These are phyloP conservation scores for Nemapogon koenigi DNA, from an alignment of 2,888 invertebrate species.

Conservation along the genomic window DNA sequence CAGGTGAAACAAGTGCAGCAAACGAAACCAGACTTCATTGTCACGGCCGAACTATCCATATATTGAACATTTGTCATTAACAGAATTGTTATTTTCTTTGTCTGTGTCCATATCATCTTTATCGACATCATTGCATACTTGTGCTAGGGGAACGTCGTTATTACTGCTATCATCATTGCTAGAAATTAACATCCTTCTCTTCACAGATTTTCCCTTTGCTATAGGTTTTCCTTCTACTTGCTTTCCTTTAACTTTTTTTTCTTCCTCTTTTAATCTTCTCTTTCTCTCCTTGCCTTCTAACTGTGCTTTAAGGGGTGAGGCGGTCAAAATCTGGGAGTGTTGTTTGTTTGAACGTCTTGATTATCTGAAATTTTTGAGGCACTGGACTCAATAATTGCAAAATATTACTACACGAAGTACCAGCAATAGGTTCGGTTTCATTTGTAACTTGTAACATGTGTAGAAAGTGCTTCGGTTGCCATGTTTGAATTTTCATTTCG, in stretches of 20 bases:
- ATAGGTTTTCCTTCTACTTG: slow-evolving; percentile 7
- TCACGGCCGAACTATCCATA: slow-evolving; percentile 11
- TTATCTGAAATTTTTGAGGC: background rate
- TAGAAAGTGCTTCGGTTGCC: background rate
- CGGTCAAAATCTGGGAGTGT: slow-evolving; percentile 2
- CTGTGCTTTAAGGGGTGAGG: slow-evolving; percentile 9
- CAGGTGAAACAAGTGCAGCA: slow-evolving; percentile 10
- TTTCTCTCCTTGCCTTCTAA: slow-evolving; percentile 6
- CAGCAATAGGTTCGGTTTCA: background rate
- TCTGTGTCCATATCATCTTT: slow-evolving; percentile 9
- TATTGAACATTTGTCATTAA: slow-evolving; percentile 7
- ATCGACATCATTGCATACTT: slow-evolving; percentile 11
- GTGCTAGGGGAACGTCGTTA: slow-evolving; percentile 8
- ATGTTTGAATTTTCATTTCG: background rate
- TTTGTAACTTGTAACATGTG: background rate
- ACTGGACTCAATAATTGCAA: background rate
- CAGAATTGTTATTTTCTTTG: slow-evolving; percentile 4
- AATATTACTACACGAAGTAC: background rate
- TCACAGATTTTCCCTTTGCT: slow-evolving; percentile 6
- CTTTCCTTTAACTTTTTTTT: slow-evolving; percentile 8
- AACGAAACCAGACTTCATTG: slow-evolving; percentile 11
- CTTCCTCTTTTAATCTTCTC: slow-evolving; percentile 8
- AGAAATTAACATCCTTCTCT: slow-evolving; percentile 10
- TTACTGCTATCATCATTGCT: slow-evolving; percentile 10
- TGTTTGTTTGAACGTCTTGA: slow-evolving; percentile 1